phyloP scores from a whole-genome alignment of 2,797 vertebrate species.

The Sciaenops ocellatus region DNA sequence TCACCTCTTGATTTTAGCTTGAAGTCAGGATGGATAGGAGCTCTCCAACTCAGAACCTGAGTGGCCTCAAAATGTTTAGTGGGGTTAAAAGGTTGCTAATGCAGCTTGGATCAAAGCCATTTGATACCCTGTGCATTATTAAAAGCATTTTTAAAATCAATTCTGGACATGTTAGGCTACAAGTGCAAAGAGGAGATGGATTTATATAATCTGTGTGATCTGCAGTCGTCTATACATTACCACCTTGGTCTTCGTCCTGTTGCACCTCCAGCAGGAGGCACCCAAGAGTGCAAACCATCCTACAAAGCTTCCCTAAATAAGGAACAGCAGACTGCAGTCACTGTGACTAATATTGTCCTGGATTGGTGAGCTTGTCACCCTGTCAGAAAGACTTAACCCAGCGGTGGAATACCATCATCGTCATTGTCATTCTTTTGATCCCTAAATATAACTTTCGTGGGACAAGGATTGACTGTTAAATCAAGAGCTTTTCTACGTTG shows the following conservation, averaged over 20 bases:
- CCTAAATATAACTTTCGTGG: constrained; percentile 48
- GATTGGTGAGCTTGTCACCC: constrained; percentile 30
- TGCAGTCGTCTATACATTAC: neutral
- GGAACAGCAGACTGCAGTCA: constrained; percentile 1
- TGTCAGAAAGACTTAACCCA: constrained; percentile 43
- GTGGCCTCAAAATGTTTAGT: constrained; percentile 21
- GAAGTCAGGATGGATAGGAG: neutral
- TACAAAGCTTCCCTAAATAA: constrained; percentile 3
- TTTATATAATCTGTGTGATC: neutral
- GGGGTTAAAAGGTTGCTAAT: constrained; percentile 17
- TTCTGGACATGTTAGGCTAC: constrained; percentile 12
- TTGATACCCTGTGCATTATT: constrained; percentile 21
- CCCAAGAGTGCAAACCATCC: neutral
- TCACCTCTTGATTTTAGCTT: neutral
- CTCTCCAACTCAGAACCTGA: constrained; percentile 7
- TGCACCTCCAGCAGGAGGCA: constrained; percentile 1
- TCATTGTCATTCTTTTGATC: constrained; percentile 27
- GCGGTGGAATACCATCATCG: neutral
- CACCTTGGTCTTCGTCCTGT: neutral
- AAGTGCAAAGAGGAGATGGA: constrained; percentile 4
- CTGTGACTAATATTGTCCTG: constrained; percentile 29
- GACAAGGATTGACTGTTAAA: constrained; percentile 40
- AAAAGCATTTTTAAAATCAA: constrained; percentile 3
- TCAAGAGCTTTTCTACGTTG: constrained; percentile 32
- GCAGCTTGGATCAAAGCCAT: constrained; percentile 21